phyloP scores from a whole-genome alignment of 2,113 vertebrate species.

The Chloropsis hardwickii region DNA sequence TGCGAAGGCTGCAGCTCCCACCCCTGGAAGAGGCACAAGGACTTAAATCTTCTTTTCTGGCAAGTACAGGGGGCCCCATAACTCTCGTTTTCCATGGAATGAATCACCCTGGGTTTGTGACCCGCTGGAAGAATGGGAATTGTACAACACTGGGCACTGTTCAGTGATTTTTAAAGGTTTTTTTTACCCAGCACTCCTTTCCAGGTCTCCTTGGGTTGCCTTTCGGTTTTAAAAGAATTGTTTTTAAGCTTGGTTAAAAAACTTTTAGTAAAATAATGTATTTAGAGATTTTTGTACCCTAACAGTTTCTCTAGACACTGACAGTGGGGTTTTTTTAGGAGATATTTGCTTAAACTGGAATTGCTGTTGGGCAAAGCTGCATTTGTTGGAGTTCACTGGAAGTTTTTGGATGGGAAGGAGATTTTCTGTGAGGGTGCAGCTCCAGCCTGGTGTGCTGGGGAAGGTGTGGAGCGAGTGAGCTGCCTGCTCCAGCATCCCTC shows the following conservation, averaged over 20 bases:
- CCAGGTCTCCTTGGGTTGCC: not conserved
- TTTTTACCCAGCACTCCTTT: not conserved
- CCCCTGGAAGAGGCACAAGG: not conserved
- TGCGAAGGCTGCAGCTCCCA: not conserved
- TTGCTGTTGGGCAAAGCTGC: not conserved
- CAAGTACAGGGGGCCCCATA: accelerated
- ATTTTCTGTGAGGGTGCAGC: not conserved
- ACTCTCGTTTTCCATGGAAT: not conserved
- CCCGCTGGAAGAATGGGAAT: not conserved
- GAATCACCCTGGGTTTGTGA: not conserved
- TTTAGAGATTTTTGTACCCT: not conserved
- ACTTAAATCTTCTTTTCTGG: not conserved
- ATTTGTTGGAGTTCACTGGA: accelerated
- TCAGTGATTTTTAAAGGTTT: not conserved
- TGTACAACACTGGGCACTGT: not conserved
- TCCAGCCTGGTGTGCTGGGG: not conserved
- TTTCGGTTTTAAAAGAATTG: not conserved
- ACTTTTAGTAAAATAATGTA: not conserved
- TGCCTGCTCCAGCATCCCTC: not conserved
- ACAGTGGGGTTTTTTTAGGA: not conserved
- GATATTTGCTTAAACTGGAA: accelerated
- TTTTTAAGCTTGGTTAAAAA: not conserved
- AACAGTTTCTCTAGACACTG: accelerated
- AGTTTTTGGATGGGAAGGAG: not conserved
- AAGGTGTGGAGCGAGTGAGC: not conserved